These are phyloP conservation scores for Atlantisia rogersi DNA, from an alignment of 2,113 vertebrate species.

Conservation along the genomic window DNA sequence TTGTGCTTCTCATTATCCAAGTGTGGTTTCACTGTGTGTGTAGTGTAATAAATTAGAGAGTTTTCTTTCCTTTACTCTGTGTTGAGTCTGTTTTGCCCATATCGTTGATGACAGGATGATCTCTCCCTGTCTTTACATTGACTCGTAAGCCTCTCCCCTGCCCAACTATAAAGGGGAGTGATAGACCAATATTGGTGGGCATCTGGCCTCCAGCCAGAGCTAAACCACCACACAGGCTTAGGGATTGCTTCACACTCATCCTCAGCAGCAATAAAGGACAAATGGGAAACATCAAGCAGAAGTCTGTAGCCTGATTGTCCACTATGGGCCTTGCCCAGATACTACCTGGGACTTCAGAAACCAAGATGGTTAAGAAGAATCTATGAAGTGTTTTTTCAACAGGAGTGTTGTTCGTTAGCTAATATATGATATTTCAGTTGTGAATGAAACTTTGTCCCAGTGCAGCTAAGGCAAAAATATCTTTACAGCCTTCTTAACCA, in stretches of 20 bases:
- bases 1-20: too few species aligned
- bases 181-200: too few species aligned
- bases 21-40: too few species aligned
- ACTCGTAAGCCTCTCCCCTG: too few species aligned
- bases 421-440: neutral
- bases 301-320: neutral
- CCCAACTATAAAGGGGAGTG: too few species aligned
- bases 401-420: neutral
- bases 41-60: too few species aligned
- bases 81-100: too few species aligned
- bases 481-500: neutral
- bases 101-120: too few species aligned
- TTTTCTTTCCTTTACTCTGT: too few species aligned
- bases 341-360: neutral
- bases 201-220: too few species aligned
- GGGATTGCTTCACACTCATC: neutral
- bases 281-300: neutral
- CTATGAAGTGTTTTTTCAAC: neutral
- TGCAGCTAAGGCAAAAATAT: neutral
- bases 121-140: too few species aligned
- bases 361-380: neutral
- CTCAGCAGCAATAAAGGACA: neutral
- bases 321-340: neutral
- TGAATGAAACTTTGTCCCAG: neutral
- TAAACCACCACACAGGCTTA: neutral